A percentile compares a stretch with the other conserved stretches of the same genome.
Conservation (phyloP, 2,888 invertebrate species). For the Patella pellucida region DNA sequence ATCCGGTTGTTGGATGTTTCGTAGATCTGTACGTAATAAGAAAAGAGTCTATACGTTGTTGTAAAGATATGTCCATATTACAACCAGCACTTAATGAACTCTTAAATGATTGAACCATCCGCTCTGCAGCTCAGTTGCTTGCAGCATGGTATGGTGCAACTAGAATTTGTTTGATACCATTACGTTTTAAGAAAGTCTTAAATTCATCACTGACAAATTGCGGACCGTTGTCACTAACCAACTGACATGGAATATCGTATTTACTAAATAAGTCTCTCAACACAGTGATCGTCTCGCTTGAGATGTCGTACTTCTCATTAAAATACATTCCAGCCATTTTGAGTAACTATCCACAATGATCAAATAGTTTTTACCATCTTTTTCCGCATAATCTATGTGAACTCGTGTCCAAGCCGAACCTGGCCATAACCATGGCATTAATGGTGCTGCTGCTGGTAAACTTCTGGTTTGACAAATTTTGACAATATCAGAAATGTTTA, state of each 20-base stretch:
- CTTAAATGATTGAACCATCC: neutral
- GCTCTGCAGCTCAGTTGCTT: neutral
- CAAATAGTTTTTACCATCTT: constrained; percentile 52
- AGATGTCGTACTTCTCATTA: neutral
- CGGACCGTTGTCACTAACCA: constrained; percentile 59
- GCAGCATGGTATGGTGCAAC: constrained; percentile 3
- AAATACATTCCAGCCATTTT: constrained; percentile 42
- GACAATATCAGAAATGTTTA: neutral
- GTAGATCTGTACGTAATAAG: neutral
- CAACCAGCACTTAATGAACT: neutral
- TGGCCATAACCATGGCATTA: constrained; percentile 16
- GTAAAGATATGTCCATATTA: neutral
- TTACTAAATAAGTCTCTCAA: constrained; percentile 38
- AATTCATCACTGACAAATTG: constrained; percentile 1
- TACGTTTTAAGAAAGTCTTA: too few relatives aligned
- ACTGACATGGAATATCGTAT: constrained; percentile 46
- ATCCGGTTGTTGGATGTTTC: neutral
- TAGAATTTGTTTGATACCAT: neutral
- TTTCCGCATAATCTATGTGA: constrained; percentile 71
- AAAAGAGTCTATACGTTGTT: neutral
- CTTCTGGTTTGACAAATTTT: constrained; percentile 12
- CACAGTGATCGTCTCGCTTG: constrained; percentile 15
- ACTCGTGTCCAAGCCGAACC: constrained; percentile 60
- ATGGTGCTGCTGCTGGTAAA: constrained; percentile 5
- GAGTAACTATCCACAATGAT: constrained; percentile 43